Evolutionary conservation across 2,113 vertebrate genomes (phyloP), one percentile per base, ranked within the genome.

Genomic region (Seriola rivoliana): DNA sequence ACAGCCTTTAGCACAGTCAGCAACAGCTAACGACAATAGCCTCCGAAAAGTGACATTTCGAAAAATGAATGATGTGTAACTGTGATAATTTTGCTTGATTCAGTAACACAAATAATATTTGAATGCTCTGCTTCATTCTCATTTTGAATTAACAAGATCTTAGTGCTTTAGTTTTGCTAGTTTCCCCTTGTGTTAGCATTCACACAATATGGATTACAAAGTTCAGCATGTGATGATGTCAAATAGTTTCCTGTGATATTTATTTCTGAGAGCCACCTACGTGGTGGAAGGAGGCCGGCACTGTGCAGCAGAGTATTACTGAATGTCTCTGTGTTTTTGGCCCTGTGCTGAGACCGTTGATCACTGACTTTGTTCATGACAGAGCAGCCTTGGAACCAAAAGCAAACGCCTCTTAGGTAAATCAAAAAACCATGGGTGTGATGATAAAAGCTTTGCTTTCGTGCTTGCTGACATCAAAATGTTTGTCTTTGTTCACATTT

Each of bases 281-380:
- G 2, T 50, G 21, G 32, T 3, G 21, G 60, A 68, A 70, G 32
- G 63, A 85, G 34, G 59, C 34, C 0, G 4, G 42, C 10, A 65
- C 78, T 68, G 70, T 78, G 66, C 52, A 32, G 75, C 36, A 40
- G 54, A 60, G 57, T 63, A 36, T 55, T 50, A 69, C 44, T 7
- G 40, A 80, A 68, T 48, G 65, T 66, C 48, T 68, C 38, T 79
- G 75, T 76, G 66, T 78, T 34, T 81, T 29, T 77, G 78, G 75
- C 73, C 71, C 36, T 59, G 71, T 38, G 55, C 60, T 75, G 50
- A 75, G 68, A 69, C 72, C 17, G 36, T 89, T 87, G 81, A 82
- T 90, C 76, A 85, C 79, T 36, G 74, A 80, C 88, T 83, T 87
- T 87, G 81, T 85, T 91, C 72, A 77, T 80, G 75, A 92, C 85